Base-by-base conservation (phyloP, 2,888 invertebrate species). In the Spicauda simplicius region DNA sequence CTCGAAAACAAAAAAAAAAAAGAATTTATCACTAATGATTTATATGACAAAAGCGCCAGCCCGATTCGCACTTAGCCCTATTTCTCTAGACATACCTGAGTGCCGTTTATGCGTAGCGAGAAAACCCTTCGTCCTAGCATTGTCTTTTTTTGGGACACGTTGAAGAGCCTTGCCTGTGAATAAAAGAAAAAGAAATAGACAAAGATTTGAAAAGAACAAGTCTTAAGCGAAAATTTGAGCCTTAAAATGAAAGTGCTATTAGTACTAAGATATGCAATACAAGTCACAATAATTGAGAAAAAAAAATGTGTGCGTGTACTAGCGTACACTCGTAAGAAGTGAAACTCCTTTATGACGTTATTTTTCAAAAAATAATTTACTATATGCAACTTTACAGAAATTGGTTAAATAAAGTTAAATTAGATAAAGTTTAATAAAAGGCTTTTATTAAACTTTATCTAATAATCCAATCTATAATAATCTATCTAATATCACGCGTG, bases 81-180 rank as follows among this genome's bases (percentile, higher is more conserved):
- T 41, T 41, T 41, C 41, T 25, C 25, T 14, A 14, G 14, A 41
- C 10, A 41, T 11, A 41, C 10, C 41, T 5, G 14, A 41, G 41
- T 41, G 14, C 14, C 41, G 10, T 56, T 45, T 20, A 20, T 57
- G 33, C 37, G 37, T 56, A 56, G 33, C 12, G 57, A 18, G 8
- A 14, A 12, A 45, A 55, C 48, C 56, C 48, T 18, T 18, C 37
- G 53, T 20, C 41, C 63, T n/a, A 33, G 56, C 53, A 56, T 64
- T 64, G 63, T 60, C 59, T 25, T 30, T 60, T 64, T 50, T 50
- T 48, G 62, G 55, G 25, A 41, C 48, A 25, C n/a, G 45, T 50
- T 48, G 48, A 41, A 48, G 48, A 64, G 33, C 19, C 63, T 30
- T 33, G 54, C 45, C 62, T 41, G 53, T 54, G 63, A 55, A 56